These are phyloP conservation scores for Meleagris gallopavo DNA, from an alignment of 2,113 vertebrate genomes.

Conservation along the genomic window DNA sequence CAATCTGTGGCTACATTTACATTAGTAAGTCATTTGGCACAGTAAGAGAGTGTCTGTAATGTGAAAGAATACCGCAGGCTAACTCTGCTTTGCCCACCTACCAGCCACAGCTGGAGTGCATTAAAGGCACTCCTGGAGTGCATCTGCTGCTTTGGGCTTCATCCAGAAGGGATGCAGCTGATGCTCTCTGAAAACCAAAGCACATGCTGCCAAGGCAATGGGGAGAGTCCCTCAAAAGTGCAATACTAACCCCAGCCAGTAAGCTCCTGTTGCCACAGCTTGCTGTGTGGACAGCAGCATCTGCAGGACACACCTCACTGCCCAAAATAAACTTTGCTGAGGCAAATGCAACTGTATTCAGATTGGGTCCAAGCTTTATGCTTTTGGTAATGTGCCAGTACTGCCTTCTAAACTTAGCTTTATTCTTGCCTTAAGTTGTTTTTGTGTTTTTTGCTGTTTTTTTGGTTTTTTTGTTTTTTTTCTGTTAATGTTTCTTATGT, in stretches of 20 bases:
- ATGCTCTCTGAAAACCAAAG: neutral
- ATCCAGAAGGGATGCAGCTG: constrained; percentile 22
- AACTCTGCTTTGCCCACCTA: accelerated
- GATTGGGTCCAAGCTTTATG: neutral
- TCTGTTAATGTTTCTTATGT: neutral
- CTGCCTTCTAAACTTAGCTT: neutral
- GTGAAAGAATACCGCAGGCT: neutral
- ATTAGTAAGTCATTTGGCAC: neutral
- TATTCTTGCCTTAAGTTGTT: neutral
- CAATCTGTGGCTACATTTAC: neutral
- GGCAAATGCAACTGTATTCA: neutral
- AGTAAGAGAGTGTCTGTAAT: neutral
- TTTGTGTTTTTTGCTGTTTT: too few species aligned
- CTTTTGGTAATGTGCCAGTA: accelerated
- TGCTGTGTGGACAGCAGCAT: accelerated
- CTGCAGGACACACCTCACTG: accelerated
- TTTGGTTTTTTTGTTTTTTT: too few species aligned
- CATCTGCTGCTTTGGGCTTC: neutral
- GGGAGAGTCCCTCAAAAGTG: constrained; percentile 22
- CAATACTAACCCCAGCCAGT: neutral
- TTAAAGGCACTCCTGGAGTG: neutral
- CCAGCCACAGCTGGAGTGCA: neutral
- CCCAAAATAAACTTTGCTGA: neutral
- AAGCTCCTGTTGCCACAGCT: neutral
- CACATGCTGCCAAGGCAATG: neutral